Conservation (phyloP, 2,888 invertebrate species). For the Macrophya annulata region DNA sequence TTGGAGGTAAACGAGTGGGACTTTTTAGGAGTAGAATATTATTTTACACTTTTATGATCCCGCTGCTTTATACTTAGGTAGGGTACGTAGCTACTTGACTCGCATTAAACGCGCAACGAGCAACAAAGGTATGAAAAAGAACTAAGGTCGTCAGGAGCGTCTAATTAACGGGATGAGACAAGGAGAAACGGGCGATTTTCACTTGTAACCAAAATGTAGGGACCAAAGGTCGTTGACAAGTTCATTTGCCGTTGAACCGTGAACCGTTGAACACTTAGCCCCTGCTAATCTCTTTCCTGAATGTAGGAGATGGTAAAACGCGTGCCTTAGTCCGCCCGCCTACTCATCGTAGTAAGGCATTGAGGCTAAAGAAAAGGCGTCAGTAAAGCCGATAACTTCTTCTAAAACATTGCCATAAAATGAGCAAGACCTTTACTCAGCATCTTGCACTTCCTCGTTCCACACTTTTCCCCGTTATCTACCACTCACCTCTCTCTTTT, state of each 20-base stretch:
- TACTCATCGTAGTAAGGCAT: slow-evolving; percentile 41
- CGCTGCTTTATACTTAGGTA: not conserved
- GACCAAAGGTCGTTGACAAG: slow-evolving; percentile 52
- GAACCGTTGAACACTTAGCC: slow-evolving; percentile 42
- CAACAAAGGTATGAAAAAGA: not conserved
- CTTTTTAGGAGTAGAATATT: not conserved
- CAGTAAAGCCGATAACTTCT: slow-evolving; percentile 51
- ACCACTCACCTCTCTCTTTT: not conserved
- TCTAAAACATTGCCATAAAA: slow-evolving; percentile 37
- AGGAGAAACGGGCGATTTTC: slow-evolving; percentile 41
- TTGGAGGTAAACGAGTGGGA: not conserved
- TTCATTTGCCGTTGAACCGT: slow-evolving; percentile 53
- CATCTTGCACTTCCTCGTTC: slow-evolving; percentile 17
- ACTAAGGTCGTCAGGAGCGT: not conserved
- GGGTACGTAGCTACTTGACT: not conserved
- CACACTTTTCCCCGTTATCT: not conserved
- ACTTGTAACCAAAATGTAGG: slow-evolving; percentile 42
- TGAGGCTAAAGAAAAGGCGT: slow-evolving; percentile 36
- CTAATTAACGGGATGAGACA: slow-evolving; percentile 43
- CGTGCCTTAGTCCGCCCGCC: slow-evolving; percentile 27
- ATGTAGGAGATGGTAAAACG: slow-evolving; percentile 59
- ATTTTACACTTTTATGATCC: not conserved
- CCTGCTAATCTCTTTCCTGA: slow-evolving; percentile 48
- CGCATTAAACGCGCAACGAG: not conserved
- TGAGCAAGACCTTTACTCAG: slow-evolving; percentile 6